Base-by-base conservation (phyloP, 2,888 invertebrate genomes). In the Crepidodera aurea region DNA sequence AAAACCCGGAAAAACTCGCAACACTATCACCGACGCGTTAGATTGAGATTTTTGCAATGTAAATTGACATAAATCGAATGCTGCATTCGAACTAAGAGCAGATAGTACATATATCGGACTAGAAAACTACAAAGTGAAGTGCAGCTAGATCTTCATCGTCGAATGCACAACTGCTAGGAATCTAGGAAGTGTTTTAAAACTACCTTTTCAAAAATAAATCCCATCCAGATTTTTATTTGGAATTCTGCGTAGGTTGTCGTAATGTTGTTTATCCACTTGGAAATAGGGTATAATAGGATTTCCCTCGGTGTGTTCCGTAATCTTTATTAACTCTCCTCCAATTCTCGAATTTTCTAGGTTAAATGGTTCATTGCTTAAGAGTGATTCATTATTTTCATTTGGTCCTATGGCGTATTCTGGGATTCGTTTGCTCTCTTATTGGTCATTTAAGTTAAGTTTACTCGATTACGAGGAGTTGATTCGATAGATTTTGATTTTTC, bases 211-310 rank as follows among this genome's bases (percentile, higher is more conserved):
- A n/a, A n/a, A n/a, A n/a, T n/a, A n/a, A n/a, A n/a, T n/a, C n/a
- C n/a, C n/a, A n/a, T n/a, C n/a, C n/a, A 22, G 6, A 32, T 32
- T 32, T 32, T 32, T 32, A 32, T 32, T 32, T 32, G 32, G n/a
- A 32, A 32, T 32, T 3, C 32, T 32, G 32, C 12, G 7, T 19
- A 2, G 25, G 22, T 46, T 13, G 42, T 15, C 15, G 18, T 18
- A 42, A 42, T 25, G 25, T 46, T 46, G 46, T 25, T 46, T 46
- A 46, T 22, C 46, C 46, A 46, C 46, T 46, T 46, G 46, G 46
- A 46, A 46, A 12, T 25, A 46, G 25, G n/a, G 25, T 46, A 10
- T 46, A 46, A 46, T 46, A 3, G 46, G 22, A 46, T 46, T 46
- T 46, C 46, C 46, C 16, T 25, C 12, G 46, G 46, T 46, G 46